Conservation (phyloP, 2,888 invertebrate species). For the Dryomyza anilis region DNA sequence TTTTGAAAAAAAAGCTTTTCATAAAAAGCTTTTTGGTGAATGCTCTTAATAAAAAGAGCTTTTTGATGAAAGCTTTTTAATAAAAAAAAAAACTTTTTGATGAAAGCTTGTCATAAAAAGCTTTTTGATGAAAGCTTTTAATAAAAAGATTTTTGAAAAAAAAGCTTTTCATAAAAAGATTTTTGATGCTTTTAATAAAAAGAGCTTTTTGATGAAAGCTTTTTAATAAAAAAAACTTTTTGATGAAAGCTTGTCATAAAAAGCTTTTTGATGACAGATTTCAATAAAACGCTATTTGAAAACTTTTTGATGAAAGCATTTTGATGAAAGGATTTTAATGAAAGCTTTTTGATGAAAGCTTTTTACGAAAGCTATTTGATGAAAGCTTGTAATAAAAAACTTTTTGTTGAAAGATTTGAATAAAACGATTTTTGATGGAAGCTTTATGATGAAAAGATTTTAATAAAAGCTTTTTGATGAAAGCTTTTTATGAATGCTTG, state of each 20-base stretch:
- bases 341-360: too few relatives aligned
- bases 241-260: background rate
- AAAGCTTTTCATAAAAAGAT: background rate
- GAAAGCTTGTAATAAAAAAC: too few relatives aligned
- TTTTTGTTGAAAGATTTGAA: too few relatives aligned
- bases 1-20: background rate
- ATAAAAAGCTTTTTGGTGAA: background rate
- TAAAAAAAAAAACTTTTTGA: too few relatives aligned
- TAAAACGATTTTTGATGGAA: background rate
- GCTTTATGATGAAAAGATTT: background rate
- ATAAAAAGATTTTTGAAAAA: background rate
- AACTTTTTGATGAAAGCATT: background rate
- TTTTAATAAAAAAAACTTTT: background rate
- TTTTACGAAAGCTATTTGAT: too few relatives aligned
- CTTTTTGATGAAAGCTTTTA: background rate
- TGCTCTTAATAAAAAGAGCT: background rate
- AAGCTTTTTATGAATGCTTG: too few relatives aligned
- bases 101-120: too few relatives aligned
- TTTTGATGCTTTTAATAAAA: background rate
- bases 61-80: background rate
- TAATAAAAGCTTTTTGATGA: background rate
- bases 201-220: background rate
- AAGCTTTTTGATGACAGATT: background rate
- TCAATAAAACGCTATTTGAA: background rate
- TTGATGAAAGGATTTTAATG: too few relatives aligned